These are phyloP conservation scores for Homarus americanus DNA, from an alignment of 1,140 invertebrate genomes.

Conservation along the genomic window DNA sequence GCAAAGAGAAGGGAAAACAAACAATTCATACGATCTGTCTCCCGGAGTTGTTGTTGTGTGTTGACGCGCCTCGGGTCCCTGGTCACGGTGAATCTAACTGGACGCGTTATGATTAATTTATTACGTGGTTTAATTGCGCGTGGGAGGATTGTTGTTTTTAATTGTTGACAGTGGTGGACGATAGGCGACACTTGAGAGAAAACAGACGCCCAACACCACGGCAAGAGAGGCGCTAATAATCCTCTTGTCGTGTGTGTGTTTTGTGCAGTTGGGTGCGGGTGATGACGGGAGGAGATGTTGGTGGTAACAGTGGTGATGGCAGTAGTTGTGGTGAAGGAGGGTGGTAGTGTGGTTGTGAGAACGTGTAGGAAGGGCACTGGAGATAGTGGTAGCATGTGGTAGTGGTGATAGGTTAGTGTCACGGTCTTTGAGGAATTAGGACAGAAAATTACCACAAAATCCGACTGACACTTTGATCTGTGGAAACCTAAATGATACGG, in stretches of 20 bases:
- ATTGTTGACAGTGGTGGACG: neutral
- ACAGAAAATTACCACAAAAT: no score
- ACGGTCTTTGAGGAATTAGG: no score
- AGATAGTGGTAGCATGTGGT: neutral
- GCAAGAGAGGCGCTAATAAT: neutral
- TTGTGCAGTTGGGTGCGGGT: neutral
- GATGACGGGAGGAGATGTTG: neutral
- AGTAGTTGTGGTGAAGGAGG: neutral
- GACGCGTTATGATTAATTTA: neutral
- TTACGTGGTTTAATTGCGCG: neutral
- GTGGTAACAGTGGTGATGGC: neutral
- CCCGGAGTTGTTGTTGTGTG: no score
- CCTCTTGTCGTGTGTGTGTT: neutral
- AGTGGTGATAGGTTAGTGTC: neutral
- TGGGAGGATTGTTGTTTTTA: neutral
- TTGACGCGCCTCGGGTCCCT: neutral
- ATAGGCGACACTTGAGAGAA: neutral
- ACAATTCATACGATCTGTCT: neutral
- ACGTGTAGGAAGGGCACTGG: no score
- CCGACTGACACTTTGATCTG: no score
- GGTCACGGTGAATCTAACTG: neutral
- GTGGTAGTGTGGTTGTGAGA: no score
- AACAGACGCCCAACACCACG: neutral
- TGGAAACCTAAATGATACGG: no score
- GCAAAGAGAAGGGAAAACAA: neutral